Conservation (phyloP, 2,113 vertebrate species). For the Strix uralensis region DNA sequence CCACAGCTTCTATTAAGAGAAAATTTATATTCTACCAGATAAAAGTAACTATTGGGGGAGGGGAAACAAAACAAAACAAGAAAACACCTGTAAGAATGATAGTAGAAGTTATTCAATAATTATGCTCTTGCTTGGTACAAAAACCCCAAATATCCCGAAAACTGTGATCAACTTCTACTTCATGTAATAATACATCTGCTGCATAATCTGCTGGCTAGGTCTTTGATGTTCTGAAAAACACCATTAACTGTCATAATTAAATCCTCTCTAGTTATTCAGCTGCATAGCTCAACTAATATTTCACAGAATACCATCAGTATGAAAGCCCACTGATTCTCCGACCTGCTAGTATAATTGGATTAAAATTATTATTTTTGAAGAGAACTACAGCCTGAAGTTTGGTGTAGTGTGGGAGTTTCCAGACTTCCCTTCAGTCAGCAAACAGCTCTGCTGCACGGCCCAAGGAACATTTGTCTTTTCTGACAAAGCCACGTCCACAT, state of each 20-base stretch:
- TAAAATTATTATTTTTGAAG: slow-evolving; percentile 31
- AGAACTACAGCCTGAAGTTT: background rate
- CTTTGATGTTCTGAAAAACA: slow-evolving; percentile 31
- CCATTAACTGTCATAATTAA: slow-evolving; percentile 53
- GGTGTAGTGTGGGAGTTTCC: background rate
- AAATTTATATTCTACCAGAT: background rate
- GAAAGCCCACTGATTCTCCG: slow-evolving; percentile 13
- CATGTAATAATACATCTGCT: background rate
- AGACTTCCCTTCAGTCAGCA: background rate
- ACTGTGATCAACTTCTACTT: slow-evolving; percentile 11
- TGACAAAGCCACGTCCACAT: background rate
- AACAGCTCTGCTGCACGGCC: background rate
- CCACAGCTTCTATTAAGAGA: background rate
- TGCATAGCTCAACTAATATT: slow-evolving; percentile 47
- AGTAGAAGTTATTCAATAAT: background rate
- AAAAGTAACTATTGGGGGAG: background rate
- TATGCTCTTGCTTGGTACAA: background rate
- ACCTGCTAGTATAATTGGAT: slow-evolving; percentile 52
- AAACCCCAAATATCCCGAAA: background rate
- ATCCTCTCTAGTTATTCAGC: slow-evolving; percentile 38
- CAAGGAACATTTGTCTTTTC: background rate
- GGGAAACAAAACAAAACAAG: background rate
- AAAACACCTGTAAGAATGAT: background rate
- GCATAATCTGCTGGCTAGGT: background rate
- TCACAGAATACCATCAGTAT: slow-evolving; percentile 34